A percentile compares a stretch with the other conserved stretches of the same genome.
Conservation (phyloP, 92 coral and sea anemone genomes). For the Zoanthus gigantus region DNA sequence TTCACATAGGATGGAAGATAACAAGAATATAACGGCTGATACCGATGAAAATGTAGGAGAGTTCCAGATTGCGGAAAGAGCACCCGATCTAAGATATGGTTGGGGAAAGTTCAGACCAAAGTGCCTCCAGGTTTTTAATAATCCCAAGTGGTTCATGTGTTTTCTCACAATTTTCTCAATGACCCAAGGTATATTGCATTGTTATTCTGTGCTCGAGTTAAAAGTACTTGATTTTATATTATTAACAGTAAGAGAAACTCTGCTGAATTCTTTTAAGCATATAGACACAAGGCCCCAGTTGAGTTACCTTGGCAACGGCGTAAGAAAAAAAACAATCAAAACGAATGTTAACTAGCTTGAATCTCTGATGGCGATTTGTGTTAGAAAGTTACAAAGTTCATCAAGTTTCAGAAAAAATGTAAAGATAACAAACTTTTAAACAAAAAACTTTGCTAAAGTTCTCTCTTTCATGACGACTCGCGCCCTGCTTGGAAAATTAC, state of each 20-base stretch:
- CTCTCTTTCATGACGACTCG: no score
- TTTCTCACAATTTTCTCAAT: constrained; percentile 61
- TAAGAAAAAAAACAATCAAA: no score
- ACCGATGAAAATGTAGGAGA: background rate
- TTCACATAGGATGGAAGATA: constrained; percentile 24
- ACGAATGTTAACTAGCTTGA: no score
- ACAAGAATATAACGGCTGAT: background rate
- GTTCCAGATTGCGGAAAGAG: background rate
- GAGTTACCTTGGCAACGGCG: no score
- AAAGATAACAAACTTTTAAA: no score
- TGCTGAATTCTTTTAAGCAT: no score
- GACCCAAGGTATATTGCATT: constrained; percentile 72
- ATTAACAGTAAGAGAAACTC: background rate
- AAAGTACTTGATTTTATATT: background rate
- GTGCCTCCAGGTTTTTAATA: constrained; percentile 80
- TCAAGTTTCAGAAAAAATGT: no score
- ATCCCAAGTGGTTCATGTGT: constrained; percentile 81
- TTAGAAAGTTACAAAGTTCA: no score
- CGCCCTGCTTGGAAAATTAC: no score
- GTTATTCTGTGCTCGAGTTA: background rate
- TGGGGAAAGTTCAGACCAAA: constrained; percentile 88
- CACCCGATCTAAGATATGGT: constrained; percentile 71
- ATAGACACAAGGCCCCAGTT: no score
- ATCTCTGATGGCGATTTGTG: no score
- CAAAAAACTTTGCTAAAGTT: no score